Evolutionary conservation across 2,797 vertebrate species (phyloP).

Genomic region (Eospalax fontanierii): DNA sequence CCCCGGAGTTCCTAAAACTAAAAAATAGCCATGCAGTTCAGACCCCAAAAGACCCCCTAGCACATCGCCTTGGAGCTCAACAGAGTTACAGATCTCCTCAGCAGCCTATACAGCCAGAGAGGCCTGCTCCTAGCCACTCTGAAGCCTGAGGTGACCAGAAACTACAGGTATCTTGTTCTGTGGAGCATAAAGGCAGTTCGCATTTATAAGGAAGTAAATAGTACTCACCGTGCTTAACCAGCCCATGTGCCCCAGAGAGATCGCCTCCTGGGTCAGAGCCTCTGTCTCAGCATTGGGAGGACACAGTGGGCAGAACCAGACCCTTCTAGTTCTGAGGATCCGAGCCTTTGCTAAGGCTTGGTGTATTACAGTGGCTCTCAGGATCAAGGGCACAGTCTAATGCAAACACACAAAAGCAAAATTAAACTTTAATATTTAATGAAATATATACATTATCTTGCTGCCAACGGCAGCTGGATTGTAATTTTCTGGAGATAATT

Average conservation of each 20-base stretch:
- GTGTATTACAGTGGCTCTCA: slow-evolving; percentile 15
- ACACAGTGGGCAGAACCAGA: not conserved
- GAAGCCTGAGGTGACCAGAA: not conserved
- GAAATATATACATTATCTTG: slow-evolving; percentile 91
- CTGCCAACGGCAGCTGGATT: slow-evolving; percentile 92
- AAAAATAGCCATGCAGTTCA: not conserved
- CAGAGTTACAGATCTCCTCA: slow-evolving; percentile 61
- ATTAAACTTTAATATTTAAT: slow-evolving; percentile 93
- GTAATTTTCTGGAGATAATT: slow-evolving; percentile 93
- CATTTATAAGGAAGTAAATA: not conserved
- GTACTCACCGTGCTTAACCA: not conserved
- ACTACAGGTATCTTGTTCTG: not conserved
- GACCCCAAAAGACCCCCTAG: not conserved
- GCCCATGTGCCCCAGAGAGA: not conserved
- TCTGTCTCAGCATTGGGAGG: not conserved
- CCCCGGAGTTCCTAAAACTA: not conserved
- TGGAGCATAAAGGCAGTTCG: not conserved
- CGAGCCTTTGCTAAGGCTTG: not conserved
- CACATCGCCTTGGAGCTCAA: not conserved
- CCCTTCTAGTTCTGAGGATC: not conserved
- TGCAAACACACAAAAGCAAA: slow-evolving; percentile 87
- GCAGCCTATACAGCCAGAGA: slow-evolving; percentile 44
- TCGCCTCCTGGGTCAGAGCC: not conserved
- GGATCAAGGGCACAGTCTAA: slow-evolving; percentile 62
- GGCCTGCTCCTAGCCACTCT: not conserved